Evolutionary conservation across 35 echinoderm and acorn worm species (phyloP), one percentile per base, ranked within the genome.

Genomic region (Apostichopus californicus): DNA sequence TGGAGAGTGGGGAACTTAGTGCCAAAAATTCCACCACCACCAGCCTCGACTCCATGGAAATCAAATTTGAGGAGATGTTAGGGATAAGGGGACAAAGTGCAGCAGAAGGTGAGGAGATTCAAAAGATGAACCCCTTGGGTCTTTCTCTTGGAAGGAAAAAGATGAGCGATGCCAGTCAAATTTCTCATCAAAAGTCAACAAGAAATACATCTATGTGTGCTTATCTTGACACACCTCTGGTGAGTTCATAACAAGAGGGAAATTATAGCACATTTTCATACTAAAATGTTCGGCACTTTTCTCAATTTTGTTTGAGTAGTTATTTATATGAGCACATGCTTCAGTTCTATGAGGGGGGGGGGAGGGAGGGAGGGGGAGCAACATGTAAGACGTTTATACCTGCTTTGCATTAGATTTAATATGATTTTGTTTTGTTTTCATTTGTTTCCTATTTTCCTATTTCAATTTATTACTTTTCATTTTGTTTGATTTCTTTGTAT

Each of bases 171-270:
- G 73, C 90, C 8, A 96, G 95, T 22, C 60, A 91, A 26, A 66
- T 81, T 57, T 95, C 93, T 52, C 28, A 81, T 52, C 79, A 81
- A 54, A 52, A 97, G 56, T 94, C 89, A 64, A 90, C 91, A 0
- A 61, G 93, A 56, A 95, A 98, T 86, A 87, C 93, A 5, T 99
- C 97, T 0, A 96, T 96, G 86, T 81, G 77, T 53, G 97, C 94
- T n/a, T n/a, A n/a, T n/a, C n/a, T n/a, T n/a, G n/a, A n/a, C n/a
- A n/a, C n/a, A n/a, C n/a, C n/a, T n/a, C 87, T 88, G 10, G 94
- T 94, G 90, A 56, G 79, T 78, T 24, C 20, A 78, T 11, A 46
- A 78, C 1, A 78, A 34, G n/a, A 0, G 0, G 28, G 28, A 34
- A 34, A 34, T 34, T 34, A 34, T 1, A 34, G 28, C 28, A 34